phyloP scores from a whole-genome alignment of 2,797 vertebrate species.

The Thunnus albacares region DNA sequence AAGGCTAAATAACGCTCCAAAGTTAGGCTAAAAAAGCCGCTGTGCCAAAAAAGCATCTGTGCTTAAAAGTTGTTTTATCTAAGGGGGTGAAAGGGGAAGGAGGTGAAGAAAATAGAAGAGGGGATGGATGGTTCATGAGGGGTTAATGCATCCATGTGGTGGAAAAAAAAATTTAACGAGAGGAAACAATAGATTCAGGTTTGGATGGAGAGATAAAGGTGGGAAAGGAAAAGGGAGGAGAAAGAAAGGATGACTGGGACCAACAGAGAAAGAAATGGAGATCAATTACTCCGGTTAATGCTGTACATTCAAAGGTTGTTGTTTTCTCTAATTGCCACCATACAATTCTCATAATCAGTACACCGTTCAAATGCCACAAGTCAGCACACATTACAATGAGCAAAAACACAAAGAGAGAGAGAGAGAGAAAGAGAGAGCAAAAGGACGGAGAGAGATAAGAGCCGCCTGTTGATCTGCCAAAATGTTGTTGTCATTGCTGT shows the following conservation, averaged over 20 bases:
- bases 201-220: background rate
- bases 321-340: constrained; percentile 49
- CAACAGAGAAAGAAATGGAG: background rate
- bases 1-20: too few species aligned
- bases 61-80: too few species aligned
- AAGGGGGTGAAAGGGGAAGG: background rate
- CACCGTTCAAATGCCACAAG: constrained; percentile 19
- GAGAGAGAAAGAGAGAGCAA: background rate
- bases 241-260: background rate
- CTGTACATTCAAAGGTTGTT: constrained; percentile 25
- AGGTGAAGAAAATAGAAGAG: too few species aligned
- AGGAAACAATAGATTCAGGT: background rate
- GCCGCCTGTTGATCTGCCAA: constrained; percentile 37
- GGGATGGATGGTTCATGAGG: background rate
- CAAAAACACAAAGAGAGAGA: constrained; percentile 4
- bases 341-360: constrained; percentile 34
- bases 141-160: background rate
- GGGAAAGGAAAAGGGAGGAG: background rate
- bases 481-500: constrained; percentile 28
- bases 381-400: constrained; percentile 32
- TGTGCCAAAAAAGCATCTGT: too few species aligned
- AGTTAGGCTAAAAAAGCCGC: too few species aligned
- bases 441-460: constrained; percentile 6
- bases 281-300: constrained; percentile 24
- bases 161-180: too few species aligned